Evolutionary conservation across 2,888 invertebrate species (phyloP).

Genomic region (Drosophila kokeensis): DNA sequence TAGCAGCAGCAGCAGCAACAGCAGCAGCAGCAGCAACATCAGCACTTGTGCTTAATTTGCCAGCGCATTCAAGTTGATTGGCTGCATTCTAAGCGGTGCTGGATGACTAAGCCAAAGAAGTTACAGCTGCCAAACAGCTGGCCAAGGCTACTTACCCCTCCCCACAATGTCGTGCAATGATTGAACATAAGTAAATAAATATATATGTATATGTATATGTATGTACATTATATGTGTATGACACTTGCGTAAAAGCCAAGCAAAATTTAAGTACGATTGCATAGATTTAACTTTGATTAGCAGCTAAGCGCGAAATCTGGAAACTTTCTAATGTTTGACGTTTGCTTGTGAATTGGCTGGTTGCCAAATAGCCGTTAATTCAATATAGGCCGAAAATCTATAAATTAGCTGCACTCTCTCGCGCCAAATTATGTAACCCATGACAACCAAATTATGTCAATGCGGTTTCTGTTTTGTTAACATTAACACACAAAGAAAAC

Average conservation of each 20-base stretch:
- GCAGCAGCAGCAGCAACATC: conserved; percentile 21
- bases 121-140: conserved; percentile 50
- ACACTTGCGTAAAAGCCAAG: conserved; percentile 56
- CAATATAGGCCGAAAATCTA: conserved; percentile 59
- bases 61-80: conserved; percentile 71
- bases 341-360: conserved; percentile 36
- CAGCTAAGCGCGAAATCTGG: conserved; percentile 53
- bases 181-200: conserved; percentile 14
- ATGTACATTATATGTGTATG: conserved; percentile 22
- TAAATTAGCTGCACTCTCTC: conserved; percentile 54
- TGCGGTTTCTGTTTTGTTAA: conserved; percentile 59
- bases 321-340: conserved; percentile 65
- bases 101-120: conserved; percentile 81
- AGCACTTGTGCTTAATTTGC: conserved; percentile 78
- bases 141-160: conserved; percentile 65
- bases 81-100: conserved; percentile 70
- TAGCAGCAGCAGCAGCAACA: conserved; percentile 29
- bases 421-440: conserved; percentile 61
- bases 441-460: conserved; percentile 64
- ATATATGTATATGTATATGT: conserved; percentile 6
- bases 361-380: conserved; percentile 43
- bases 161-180: conserved; percentile 47
- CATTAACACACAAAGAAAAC: conserved; percentile 48
- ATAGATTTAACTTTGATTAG: conserved; percentile 67
- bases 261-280: conserved; percentile 57